Base-by-base conservation (phyloP, 2,797 vertebrate genomes). In the Platyrinchus mystaceus region DNA sequence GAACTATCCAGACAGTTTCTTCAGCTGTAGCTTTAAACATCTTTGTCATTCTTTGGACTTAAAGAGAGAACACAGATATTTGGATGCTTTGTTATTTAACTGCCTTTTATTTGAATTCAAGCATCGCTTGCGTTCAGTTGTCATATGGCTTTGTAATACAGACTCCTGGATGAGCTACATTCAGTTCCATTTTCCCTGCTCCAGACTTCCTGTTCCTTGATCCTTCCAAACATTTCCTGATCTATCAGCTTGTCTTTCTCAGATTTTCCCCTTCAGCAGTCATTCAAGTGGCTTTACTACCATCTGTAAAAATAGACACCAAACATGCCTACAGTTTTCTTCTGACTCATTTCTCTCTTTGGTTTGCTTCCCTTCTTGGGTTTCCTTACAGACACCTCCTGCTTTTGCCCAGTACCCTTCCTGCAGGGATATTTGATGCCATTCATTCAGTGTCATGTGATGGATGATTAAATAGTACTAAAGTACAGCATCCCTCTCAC, bases 81-180 rank as follows among this genome's bases (percentile, higher is more conserved):
- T 71, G 15, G 14, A 44, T 39, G 27, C 9, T 46, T 64, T 63
- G 43, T 60, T 62, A 49, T 67, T 81, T 90, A 62, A 59, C 13
- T 47, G 10, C 2, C 16, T 46, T 83, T 87, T 63, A 34, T 15
- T 36, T 47, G 49, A 81, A 37, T 20, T 32, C 32, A 43, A 32
- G 24, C 13, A 43, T 21, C 0, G 0, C 24, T 84, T 66, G 27
- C 7, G 16, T 44, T 58, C 52, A 62, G 28, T 41, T 28, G 10
- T 39, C 7, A 9, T n/a, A 22, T 3, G 32, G 15, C 19, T 83
- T 89, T 67, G 43, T 43, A 60, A 32, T 10, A 59, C 17, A 59
- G 44, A 44, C 20, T 77, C 21, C 23, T 41, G 32, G 10, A 55
- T 19, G 69, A 63, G 10, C 27, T 69, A 41, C 10, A 10, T 21